Conservation (phyloP, 2,797 vertebrate genomes). For the Rhinogobio ventralis region DNA sequence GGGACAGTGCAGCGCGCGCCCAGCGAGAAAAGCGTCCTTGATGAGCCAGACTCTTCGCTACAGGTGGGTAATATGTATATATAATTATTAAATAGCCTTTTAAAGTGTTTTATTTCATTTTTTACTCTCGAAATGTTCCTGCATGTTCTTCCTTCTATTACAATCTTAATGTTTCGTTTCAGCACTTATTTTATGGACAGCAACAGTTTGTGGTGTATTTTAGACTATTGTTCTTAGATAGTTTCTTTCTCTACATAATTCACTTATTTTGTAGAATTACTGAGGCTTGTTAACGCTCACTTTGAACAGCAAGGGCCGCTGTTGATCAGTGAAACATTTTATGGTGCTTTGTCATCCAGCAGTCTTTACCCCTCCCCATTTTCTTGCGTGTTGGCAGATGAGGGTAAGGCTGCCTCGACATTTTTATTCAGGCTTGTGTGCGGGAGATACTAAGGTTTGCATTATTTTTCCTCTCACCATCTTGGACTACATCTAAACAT, state of each 20-base stretch:
- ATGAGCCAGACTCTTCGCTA: neutral
- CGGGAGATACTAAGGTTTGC: neutral
- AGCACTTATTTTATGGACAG: neutral
- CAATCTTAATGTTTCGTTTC: neutral
- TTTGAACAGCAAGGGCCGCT: slow-evolving; percentile 65
- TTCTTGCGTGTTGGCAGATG: neutral
- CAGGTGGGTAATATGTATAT: neutral
- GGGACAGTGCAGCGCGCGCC: neutral
- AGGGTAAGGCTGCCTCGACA: neutral
- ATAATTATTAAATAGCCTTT: neutral
- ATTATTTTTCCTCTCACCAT: neutral
- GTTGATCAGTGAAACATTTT: slow-evolving; percentile 61
- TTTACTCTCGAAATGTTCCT: neutral
- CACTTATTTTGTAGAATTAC: neutral
- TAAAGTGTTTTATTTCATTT: neutral
- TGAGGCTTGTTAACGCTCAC: too few species aligned
- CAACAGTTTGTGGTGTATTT: neutral
- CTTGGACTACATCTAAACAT: neutral
- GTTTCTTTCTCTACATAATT: neutral
- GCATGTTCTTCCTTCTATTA: neutral
- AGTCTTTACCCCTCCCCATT: neutral
- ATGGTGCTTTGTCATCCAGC: neutral
- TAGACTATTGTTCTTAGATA: neutral
- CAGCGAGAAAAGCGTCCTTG: neutral
- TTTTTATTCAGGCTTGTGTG: slow-evolving; percentile 5